Conservation (phyloP, 2,797 vertebrate species). For the Epinephelus coioides region DNA sequence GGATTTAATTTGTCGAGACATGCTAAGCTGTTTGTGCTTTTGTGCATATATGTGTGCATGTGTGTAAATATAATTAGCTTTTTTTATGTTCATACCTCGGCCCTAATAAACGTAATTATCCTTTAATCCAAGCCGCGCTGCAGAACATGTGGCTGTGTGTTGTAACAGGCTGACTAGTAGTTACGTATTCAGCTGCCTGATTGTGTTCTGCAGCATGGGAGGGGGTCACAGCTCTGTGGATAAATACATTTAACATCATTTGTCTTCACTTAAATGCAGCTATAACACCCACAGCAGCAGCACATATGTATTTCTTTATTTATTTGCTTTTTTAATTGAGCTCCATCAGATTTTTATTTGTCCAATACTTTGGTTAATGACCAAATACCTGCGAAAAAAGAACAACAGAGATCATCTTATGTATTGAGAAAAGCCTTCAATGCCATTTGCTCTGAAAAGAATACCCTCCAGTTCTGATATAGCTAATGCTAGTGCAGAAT, state of each 20-base stretch:
- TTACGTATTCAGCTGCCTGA: slow-evolving; percentile 21
- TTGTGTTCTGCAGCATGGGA: background rate
- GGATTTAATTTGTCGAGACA: slow-evolving; percentile 5
- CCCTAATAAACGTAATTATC: slow-evolving; percentile 45
- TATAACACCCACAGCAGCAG: background rate
- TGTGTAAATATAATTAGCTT: slow-evolving; percentile 42
- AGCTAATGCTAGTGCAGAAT: too few relatives aligned
- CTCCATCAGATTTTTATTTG: background rate
- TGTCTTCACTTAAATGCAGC: background rate
- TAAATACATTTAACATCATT: background rate
- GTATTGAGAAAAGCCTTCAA: too few relatives aligned
- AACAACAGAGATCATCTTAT: too few relatives aligned
- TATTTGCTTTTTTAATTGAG: background rate
- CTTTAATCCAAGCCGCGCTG: slow-evolving; percentile 35
- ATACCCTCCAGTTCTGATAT: too few relatives aligned
- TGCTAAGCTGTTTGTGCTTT: background rate
- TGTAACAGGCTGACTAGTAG: slow-evolving; percentile 5
- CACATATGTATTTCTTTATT: background rate
- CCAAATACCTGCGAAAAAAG: too few relatives aligned
- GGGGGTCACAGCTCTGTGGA: background rate
- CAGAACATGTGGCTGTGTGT: background rate
- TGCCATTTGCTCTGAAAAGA: too few relatives aligned
- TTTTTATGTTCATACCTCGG: slow-evolving; percentile 25
- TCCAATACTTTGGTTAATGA: background rate
- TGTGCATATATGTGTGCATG: background rate